Percentiles rank a stretch among this genome's conserved stretches.
phyloP scores from a whole-genome alignment of 2,888 invertebrate species.

The Fissipunctia ypsillon region DNA sequence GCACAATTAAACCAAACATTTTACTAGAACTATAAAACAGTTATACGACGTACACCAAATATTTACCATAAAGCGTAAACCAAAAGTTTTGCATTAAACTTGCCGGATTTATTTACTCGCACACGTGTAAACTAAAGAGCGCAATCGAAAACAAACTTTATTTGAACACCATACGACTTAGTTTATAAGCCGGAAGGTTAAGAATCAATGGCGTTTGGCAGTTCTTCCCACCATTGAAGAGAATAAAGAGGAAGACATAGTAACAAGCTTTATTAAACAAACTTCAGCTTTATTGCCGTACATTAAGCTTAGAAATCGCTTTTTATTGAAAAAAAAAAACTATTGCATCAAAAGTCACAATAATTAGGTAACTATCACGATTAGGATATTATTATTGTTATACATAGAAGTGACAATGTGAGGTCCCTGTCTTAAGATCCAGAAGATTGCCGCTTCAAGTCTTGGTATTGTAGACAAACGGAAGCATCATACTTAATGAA shows the following conservation, averaged over 20 bases:
- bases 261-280: conserved; percentile 64
- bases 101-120: conserved; percentile 87
- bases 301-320: conserved; percentile 20
- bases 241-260: conserved; percentile 74
- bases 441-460: neutral
- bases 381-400: neutral
- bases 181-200: conserved; percentile 50
- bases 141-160: conserved; percentile 74
- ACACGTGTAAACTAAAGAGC: conserved; percentile 77
- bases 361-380: neutral
- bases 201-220: conserved; percentile 70
- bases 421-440: neutral
- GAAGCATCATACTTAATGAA: neutral
- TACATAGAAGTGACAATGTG: neutral
- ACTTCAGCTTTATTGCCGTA: conserved; percentile 55
- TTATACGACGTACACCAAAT: conserved; percentile 90
- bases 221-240: conserved; percentile 73
- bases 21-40: conserved; percentile 90
- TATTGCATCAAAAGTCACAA: neutral
- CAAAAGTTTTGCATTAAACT: conserved; percentile 90
- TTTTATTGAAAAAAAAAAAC: conserved; percentile 7
- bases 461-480: neutral
- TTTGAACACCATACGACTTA: conserved; percentile 56
- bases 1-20: conserved; percentile 90
- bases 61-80: conserved; percentile 91